Conservation (phyloP, 2,888 invertebrate genomes). For the Papilio gigon region DNA sequence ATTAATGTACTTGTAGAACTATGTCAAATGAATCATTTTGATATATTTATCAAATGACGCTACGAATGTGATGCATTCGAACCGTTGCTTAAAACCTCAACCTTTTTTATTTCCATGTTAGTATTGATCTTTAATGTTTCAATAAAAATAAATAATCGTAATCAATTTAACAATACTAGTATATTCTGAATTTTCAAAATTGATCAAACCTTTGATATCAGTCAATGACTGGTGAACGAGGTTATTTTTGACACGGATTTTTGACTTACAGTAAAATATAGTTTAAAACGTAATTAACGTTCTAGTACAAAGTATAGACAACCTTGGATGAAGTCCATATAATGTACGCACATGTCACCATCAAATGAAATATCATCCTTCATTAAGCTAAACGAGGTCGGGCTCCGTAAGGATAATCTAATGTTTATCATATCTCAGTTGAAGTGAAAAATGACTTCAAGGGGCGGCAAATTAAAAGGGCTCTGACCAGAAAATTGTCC, state of each 20-base stretch:
- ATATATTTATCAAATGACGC: not conserved
- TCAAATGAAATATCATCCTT: constrained; percentile 34
- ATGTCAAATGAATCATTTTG: constrained; percentile 17
- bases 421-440: constrained; percentile 66
- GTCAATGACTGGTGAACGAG: too few relatives aligned
- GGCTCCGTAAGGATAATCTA: constrained; percentile 40
- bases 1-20: not conserved
- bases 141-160: too few relatives aligned
- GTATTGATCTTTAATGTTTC: too few relatives aligned
- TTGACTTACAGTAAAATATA: too few relatives aligned
- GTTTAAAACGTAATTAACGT: too few relatives aligned
- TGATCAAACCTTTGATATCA: too few relatives aligned
- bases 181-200: too few relatives aligned
- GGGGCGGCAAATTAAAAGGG: constrained; percentile 74
- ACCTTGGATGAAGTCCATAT: too few relatives aligned
- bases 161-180: too few relatives aligned
- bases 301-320: too few relatives aligned
- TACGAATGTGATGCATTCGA: not conserved
- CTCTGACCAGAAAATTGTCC: constrained; percentile 78
- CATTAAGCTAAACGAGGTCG: constrained; percentile 22
- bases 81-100: not conserved
- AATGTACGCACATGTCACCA: not conserved
- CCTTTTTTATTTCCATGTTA: too few relatives aligned
- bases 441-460: constrained; percentile 72
- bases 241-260: too few relatives aligned